A percentile compares a stretch with the other conserved stretches of the same genome.
phyloP scores from a whole-genome alignment of 1,140 invertebrate species.

The Pemphigus obesinymphae region DNA sequence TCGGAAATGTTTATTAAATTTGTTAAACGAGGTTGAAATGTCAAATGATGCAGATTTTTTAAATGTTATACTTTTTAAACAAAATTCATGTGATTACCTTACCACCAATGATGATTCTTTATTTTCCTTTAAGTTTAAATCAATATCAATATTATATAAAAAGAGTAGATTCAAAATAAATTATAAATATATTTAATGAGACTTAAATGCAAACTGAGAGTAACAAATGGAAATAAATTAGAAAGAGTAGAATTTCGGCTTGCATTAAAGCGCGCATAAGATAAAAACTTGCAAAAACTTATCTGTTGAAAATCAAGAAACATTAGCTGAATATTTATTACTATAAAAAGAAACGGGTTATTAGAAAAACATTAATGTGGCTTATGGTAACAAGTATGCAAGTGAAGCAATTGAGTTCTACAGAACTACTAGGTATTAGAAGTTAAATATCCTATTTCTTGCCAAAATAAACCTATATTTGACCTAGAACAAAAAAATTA shows the following conservation, averaged over 20 bases:
- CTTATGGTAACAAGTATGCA: neutral
- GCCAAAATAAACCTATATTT: neutral
- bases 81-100: neutral
- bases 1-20: neutral
- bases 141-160: neutral
- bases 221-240: neutral
- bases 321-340: neutral
- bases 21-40: neutral
- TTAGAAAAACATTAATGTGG: neutral
- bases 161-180: neutral
- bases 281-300: neutral
- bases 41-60: neutral
- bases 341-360: neutral
- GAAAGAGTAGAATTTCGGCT: neutral
- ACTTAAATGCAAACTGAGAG: neutral
- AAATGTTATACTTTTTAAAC: neutral
- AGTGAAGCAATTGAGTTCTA: neutral
- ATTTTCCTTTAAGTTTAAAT: neutral
- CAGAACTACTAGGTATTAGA: neutral
- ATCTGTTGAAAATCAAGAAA: neutral
- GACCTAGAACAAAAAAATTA: neutral
- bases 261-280: neutral
- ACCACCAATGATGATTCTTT: neutral
- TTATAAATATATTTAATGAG: neutral
- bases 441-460: neutral